phyloP scores from a whole-genome alignment of 2,113 vertebrate species.

The Python bivittatus region DNA sequence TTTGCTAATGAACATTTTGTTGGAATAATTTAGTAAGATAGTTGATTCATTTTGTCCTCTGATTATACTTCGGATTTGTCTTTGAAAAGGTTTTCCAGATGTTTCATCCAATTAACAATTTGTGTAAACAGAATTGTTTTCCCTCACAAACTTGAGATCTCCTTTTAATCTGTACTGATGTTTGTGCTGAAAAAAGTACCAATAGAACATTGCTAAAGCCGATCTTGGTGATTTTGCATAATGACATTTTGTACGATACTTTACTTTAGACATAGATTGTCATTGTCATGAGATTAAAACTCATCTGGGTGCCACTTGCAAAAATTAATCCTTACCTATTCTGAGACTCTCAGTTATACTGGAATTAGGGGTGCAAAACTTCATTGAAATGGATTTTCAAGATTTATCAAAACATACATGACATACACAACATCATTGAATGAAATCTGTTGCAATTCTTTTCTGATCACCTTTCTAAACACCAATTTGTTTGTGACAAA shows the following conservation, averaged over 20 bases:
- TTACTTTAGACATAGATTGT: neutral
- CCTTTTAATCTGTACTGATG: neutral
- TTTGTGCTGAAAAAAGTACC: neutral
- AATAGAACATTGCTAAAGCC: neutral
- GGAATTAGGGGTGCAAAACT: too few species aligned
- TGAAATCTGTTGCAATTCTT: too few species aligned
- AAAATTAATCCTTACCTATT: slow-evolving; percentile 10
- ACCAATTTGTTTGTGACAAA: too few species aligned
- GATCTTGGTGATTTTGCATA: neutral
- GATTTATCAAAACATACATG: too few species aligned
- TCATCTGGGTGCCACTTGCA: neutral
- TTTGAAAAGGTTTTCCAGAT: neutral
- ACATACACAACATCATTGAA: too few species aligned
- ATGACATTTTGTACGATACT: slow-evolving; percentile 8
- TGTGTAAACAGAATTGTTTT: neutral
- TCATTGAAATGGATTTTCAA: too few species aligned
- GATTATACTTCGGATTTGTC: neutral
- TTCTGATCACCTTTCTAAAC: too few species aligned
- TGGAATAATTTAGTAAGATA: neutral
- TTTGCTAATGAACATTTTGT: neutral
- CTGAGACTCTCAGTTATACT: neutral
- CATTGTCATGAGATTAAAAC: neutral
- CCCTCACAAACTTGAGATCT: neutral
- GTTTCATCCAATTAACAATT: neutral
- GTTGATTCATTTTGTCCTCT: neutral